Conservation (phyloP, 1,140 invertebrate species). For the Saxidomus purpurata region DNA sequence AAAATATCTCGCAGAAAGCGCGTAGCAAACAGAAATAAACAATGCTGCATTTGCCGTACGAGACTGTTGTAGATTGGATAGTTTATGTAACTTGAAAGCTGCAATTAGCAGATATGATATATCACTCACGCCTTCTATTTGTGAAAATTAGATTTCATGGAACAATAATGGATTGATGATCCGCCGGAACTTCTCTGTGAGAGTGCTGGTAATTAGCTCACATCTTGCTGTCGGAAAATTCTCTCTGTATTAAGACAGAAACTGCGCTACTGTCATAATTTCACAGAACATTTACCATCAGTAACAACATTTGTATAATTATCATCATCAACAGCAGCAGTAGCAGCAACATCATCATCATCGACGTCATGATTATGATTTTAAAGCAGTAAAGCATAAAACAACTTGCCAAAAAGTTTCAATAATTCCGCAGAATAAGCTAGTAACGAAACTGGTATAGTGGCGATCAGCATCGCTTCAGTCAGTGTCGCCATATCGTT, state of each 20-base stretch:
- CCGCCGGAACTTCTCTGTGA: background rate
- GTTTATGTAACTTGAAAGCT: conserved; percentile 24
- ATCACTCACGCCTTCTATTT: conserved; percentile 27
- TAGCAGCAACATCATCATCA: too few relatives aligned
- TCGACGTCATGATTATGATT: too few relatives aligned
- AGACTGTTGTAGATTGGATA: background rate
- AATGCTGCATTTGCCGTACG: background rate
- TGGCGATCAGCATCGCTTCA: too few relatives aligned
- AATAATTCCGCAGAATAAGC: too few relatives aligned
- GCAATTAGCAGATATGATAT: conserved; percentile 43
- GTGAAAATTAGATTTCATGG: conserved; percentile 41
- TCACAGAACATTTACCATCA: too few relatives aligned
- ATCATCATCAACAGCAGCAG: too few relatives aligned
- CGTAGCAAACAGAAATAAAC: conserved; percentile 7
- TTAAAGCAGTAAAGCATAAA: too few relatives aligned
- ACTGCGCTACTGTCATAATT: too few relatives aligned
- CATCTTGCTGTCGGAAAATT: conserved; percentile 1
- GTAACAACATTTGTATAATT: too few relatives aligned
- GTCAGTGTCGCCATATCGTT: too few relatives aligned
- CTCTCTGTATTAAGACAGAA: background rate
- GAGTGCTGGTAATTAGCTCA: background rate
- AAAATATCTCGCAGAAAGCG: background rate
- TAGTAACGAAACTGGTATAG: too few relatives aligned
- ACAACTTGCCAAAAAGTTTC: too few relatives aligned
- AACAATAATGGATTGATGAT: conserved; percentile 32